Evolutionary conservation across 1,140 invertebrate species (phyloP), one percentile per base, ranked within the genome.

Genomic region (Odontomachus brunneus): DNA sequence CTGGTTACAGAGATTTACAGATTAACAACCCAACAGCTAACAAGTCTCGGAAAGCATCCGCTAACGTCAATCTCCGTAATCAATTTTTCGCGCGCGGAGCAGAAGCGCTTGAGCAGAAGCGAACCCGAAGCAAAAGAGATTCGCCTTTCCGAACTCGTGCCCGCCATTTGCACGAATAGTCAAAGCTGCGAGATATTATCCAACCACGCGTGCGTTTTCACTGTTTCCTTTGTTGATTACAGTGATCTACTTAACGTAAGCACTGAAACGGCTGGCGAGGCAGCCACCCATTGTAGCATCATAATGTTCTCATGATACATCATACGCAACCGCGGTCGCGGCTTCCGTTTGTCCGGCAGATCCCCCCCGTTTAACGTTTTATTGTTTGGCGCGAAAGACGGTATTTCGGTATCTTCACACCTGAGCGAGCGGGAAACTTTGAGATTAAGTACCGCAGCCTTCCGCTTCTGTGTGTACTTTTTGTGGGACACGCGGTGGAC

Each of bases 361-460:
- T 83, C 44, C 51, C 38, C 44, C 51, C 38, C 53, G 63, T 55
- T 72, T 74, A 76, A 5, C 86, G 65, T 80, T 87, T 87, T 57
- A 74, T 84, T 81, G 38, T 59, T 71, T 19, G 48, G 26, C 65
- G 51, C 49, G 49, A 82, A 65, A 85, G 33, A 69, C 66, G 53
- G 9, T 22, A 29, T 67, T 83, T 80, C 66, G 86, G 62, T 85
- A 88, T 88, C 87, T 88, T 88, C 53, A 80, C 66, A 53, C 72
- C 26, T 67, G 86, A 88, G 83, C 53, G 67, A 78, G 76, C 73
- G 72, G 62, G 57, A 88, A 57, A 82, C 66, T 69, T 44, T 19
- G 76, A 88, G 86, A 88, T 84, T 88, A 85, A 88, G 55, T 83
- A 53, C 59, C 78, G 38, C 38, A 67, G 48, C 38, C 67, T 88